Evolutionary conservation across 1,140 invertebrate genomes (phyloP).

Genomic region (Metopolophium dirhodum): DNA sequence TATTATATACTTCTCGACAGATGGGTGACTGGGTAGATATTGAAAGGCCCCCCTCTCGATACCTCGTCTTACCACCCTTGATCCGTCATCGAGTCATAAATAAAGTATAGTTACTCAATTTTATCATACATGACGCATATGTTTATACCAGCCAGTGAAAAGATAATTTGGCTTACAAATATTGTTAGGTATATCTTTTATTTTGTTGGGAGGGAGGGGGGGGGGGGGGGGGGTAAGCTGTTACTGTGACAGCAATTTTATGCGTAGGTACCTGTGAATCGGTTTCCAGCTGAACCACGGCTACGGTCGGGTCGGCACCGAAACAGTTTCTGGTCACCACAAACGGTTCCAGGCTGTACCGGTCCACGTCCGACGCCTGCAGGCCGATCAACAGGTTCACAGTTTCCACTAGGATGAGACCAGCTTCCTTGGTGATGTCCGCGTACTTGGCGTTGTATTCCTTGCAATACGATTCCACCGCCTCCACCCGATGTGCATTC

Average conservation of each 20-base stretch:
- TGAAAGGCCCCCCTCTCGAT: too few relatives aligned
- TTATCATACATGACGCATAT: too few relatives aligned
- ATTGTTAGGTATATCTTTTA: too few relatives aligned
- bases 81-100: not conserved
- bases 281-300: conserved; percentile 31
- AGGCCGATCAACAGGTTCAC: conserved; percentile 81
- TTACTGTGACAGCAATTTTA: too few relatives aligned
- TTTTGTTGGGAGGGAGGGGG: too few relatives aligned
- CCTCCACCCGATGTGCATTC: conserved; percentile 73
- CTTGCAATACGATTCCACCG: conserved; percentile 60
- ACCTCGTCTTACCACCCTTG: not conserved
- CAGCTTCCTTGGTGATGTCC: conserved; percentile 64
- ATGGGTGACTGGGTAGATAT: not conserved
- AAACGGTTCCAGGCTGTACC: conserved; percentile 48
- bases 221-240: too few relatives aligned
- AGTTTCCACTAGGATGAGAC: conserved; percentile 79
- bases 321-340: conserved; percentile 28
- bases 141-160: too few relatives aligned
- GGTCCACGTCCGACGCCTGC: conserved; percentile 81
- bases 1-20: too few relatives aligned
- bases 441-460: conserved; percentile 63
- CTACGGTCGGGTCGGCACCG: not conserved
- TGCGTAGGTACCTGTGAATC: not conserved
- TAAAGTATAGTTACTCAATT: too few relatives aligned
- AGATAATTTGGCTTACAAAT: too few relatives aligned